phyloP scores from a whole-genome alignment of 2,888 invertebrate species.

The Omphaloscelis lunosa region DNA sequence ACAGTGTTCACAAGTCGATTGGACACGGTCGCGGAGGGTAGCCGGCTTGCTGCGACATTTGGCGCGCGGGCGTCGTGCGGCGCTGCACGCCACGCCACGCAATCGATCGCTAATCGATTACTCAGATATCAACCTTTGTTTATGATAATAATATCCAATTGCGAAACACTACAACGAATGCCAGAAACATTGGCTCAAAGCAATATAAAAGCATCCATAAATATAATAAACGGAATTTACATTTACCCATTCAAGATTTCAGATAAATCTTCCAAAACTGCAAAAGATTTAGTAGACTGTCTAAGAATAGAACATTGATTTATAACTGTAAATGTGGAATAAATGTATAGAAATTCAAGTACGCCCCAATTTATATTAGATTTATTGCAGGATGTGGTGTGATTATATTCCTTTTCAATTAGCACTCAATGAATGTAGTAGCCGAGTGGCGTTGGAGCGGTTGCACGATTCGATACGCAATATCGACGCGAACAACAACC shows the following conservation, averaged over 20 bases:
- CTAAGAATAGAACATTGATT: conserved; percentile 75
- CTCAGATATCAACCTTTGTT: conserved; percentile 63
- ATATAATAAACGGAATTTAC: conserved; percentile 44
- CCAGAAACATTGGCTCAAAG: conserved; percentile 41
- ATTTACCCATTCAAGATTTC: conserved; percentile 48
- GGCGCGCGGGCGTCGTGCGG: conserved; percentile 68
- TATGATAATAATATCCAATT: conserved; percentile 59
- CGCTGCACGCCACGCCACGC: conserved; percentile 62
- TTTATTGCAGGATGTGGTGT: conserved; percentile 84
- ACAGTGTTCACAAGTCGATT: conserved; percentile 62
- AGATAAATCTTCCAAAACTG: conserved; percentile 63
- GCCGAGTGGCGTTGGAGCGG: conserved; percentile 80
- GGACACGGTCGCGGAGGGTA: conserved; percentile 69
- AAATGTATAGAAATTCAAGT: conserved; percentile 72
- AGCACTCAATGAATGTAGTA: conserved; percentile 83
- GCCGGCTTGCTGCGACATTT: conserved; percentile 69
- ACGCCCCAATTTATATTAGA: conserved; percentile 86
- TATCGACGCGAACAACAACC: conserved; percentile 85
- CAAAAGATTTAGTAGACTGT: conserved; percentile 63
- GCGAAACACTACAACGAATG: conserved; percentile 48
- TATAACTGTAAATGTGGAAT: conserved; percentile 75
- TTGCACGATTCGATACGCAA: conserved; percentile 87
- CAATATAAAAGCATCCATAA: conserved; percentile 48
- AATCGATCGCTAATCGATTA: conserved; percentile 73
- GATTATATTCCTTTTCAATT: conserved; percentile 89